Conservation (phyloP, 2,888 invertebrate species). For the Hyposoter dolosus region DNA sequence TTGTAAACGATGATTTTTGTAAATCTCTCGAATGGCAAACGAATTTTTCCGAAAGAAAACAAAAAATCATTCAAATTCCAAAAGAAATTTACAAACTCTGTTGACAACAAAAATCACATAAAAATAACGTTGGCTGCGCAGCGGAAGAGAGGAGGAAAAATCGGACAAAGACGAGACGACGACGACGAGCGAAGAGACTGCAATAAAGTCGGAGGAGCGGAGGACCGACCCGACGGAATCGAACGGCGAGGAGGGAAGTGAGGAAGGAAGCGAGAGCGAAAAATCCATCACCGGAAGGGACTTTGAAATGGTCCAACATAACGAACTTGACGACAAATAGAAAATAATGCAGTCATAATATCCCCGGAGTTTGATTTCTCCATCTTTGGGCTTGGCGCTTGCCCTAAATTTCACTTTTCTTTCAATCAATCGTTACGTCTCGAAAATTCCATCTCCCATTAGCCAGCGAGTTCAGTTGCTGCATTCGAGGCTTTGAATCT, state of each 20-base stretch:
- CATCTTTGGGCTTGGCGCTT: neutral
- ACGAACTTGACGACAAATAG: slow-evolving; percentile 78
- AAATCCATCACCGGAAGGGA: slow-evolving; percentile 94
- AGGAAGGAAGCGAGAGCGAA: slow-evolving; percentile 90
- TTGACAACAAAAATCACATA: neutral
- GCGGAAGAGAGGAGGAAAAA: slow-evolving; percentile 73
- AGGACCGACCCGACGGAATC: slow-evolving; percentile 67
- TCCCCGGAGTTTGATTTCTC: slow-evolving; percentile 15
- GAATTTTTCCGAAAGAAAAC: neutral
- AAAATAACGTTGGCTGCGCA: slow-evolving; percentile 15
- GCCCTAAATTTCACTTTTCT: neutral
- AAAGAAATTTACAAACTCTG: neutral
- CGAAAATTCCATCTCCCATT: neutral
- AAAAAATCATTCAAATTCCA: neutral
- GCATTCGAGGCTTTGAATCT: neutral
- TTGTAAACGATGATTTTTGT: neutral
- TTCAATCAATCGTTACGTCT: neutral
- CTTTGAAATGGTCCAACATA: slow-evolving; percentile 93
- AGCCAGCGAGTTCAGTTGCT: neutral
- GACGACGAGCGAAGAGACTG: slow-evolving; percentile 42
- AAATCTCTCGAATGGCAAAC: neutral
- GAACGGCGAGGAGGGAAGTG: slow-evolving; percentile 80
- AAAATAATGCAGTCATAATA: slow-evolving; percentile 36
- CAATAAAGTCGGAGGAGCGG: slow-evolving; percentile 40
- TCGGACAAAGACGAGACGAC: slow-evolving; percentile 50